phyloP scores from a whole-genome alignment of 2,113 vertebrate species.

The Myotis yumanensis region DNA sequence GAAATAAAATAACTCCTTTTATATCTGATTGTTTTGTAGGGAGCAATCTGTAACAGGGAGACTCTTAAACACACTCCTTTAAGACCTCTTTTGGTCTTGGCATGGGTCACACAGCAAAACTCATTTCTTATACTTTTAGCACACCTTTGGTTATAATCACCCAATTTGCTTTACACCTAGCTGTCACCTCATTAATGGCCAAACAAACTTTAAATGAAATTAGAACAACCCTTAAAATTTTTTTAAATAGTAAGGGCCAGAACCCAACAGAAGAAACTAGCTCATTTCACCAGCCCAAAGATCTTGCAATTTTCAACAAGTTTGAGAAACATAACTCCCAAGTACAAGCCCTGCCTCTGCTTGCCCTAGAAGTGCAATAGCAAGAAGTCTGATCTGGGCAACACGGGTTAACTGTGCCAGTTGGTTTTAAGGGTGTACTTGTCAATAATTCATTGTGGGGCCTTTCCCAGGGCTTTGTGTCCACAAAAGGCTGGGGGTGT shows the following conservation, averaged over 20 bases:
- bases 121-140: not conserved
- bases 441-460: not conserved
- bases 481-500: not conserved
- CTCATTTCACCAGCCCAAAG: not conserved
- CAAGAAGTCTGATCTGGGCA: not conserved
- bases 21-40: not conserved
- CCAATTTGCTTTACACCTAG: not conserved
- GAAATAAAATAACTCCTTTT: not conserved
- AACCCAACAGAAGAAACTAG: not conserved
- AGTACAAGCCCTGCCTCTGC: not conserved
- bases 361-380: not conserved
- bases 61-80: not conserved
- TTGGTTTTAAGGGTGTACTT: not conserved
- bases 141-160: not conserved
- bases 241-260: not conserved
- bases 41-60: not conserved
- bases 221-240: not conserved
- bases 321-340: not conserved
- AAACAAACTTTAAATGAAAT: not conserved
- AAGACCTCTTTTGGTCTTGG: not conserved
- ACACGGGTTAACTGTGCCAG: not conserved
- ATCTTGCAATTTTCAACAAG: not conserved
- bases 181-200: not conserved
- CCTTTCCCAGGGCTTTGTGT: not conserved
- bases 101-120: not conserved